Evolutionary conservation across 2,113 vertebrate species (phyloP), one percentile per base, ranked within the genome.

Genomic region (Chinchilla lanigera): DNA sequence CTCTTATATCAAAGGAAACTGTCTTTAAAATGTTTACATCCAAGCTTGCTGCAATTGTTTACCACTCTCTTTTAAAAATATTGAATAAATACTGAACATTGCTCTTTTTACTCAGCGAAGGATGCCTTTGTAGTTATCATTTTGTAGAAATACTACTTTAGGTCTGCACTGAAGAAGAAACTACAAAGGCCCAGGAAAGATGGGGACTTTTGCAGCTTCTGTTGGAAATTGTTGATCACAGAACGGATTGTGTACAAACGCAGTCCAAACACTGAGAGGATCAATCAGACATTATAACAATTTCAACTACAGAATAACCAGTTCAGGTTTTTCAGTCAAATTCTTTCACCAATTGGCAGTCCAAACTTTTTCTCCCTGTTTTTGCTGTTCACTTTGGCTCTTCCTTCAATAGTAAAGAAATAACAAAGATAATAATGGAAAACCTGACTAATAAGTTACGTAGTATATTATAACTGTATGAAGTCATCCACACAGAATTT

Each of bases 1-100:
- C 83, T 81, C n/a, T 90, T 87, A 84, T 58, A 86, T 83, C 58
- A 93, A 93, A 91, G 30, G n/a, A n/a, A 63, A 2, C 4, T 90
- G 20, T 50, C 77, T 77, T 93, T 87, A 60, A 96, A 54, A n/a
- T 82, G 17, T 88, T 93, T 67, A 80, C 67, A 87, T 50, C 9
- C 67, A 82, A 65, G n/a, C 6, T 81, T 96, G 35, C 7, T 35
- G 1, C 17, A 60, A 90, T 94, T 84, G 44, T 73, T 85, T 86
- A 61, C 19, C 19, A 3, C 33, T 93, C 6, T 90, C 75, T 92
- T 87, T 93, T 92, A 52, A 60, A 33, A 83, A 93, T 89, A 54
- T 71, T 87, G 24, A 65, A 87, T 71, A 54, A 87, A 75, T 44
- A 44, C 38, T 44, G 54, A 73, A 92, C 8, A 50, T 87, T 83